Evolutionary conservation across 2,888 invertebrate species (phyloP).

Genomic region (Ferrisia virgata): DNA sequence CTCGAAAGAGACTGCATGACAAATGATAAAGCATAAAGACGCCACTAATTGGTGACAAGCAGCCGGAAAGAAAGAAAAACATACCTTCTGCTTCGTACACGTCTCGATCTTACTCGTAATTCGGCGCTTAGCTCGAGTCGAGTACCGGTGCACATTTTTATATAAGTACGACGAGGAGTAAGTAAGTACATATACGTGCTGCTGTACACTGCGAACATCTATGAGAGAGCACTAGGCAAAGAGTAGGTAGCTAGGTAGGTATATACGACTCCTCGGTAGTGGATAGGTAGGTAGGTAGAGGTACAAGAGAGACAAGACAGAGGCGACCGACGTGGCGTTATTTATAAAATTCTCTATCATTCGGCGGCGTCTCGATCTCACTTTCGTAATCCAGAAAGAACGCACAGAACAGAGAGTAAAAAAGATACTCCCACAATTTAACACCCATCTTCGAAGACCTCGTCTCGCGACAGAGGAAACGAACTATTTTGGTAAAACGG

Average conservation of each 20-base stretch:
- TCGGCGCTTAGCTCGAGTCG: neutral
- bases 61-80: constrained; percentile 37
- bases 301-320: neutral
- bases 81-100: neutral
- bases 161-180: too few relatives aligned
- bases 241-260: neutral
- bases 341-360: constrained; percentile 42
- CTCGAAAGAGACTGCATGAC: constrained; percentile 32
- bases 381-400: neutral
- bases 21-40: constrained; percentile 41
- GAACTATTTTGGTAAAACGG: constrained; percentile 21
- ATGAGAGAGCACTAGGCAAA: neutral
- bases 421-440: constrained; percentile 14
- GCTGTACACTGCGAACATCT: too few relatives aligned
- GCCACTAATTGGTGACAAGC: constrained; percentile 33
- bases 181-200: too few relatives aligned
- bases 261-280: neutral
- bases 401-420: neutral
- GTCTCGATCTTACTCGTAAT: constrained; percentile 8
- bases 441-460: neutral
- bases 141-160: too few relatives aligned
- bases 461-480: neutral
- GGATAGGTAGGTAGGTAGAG: neutral
- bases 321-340: constrained; percentile 32
- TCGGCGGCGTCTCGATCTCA: neutral